These are phyloP conservation scores for Pantala flavescens DNA, from an alignment of 1,140 invertebrate species.

Conservation along the genomic window DNA sequence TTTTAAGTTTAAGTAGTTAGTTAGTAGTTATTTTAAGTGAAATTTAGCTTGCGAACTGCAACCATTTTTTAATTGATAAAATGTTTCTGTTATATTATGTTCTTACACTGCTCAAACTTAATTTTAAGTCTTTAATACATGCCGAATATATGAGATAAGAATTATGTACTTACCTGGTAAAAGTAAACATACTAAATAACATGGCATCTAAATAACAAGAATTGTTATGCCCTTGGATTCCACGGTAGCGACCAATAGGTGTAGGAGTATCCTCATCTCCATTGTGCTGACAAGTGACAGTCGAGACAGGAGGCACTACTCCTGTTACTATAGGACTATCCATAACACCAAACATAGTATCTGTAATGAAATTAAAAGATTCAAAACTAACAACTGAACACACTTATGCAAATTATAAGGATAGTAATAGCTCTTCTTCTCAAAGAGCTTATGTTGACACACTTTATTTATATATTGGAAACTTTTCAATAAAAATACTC, in stretches of 20 bases:
- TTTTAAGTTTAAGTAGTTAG: too few relatives aligned
- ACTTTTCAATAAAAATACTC: too few relatives aligned
- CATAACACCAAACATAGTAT: conserved; percentile 38
- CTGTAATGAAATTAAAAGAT: not conserved
- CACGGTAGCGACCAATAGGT: conserved; percentile 65
- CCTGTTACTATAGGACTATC: conserved; percentile 69
- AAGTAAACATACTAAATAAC: conserved; percentile 93
- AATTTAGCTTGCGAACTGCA: too few relatives aligned
- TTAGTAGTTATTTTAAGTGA: too few relatives aligned
- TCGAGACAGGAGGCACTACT: conserved; percentile 60
- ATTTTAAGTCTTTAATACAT: too few relatives aligned
- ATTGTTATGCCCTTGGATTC: conserved; percentile 96
- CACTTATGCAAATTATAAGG: conserved; percentile 23
- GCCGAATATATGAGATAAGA: too few relatives aligned
- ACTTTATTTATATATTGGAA: too few relatives aligned
- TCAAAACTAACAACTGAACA: conserved; percentile 23
- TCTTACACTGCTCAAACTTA: too few relatives aligned
- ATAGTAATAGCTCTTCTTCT: conserved; percentile 21
- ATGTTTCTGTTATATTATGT: too few relatives aligned
- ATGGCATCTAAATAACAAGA: conserved; percentile 96
- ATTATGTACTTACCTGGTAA: conserved; percentile 47
- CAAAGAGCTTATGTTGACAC: too few relatives aligned
- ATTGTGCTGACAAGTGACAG: conserved; percentile 23
- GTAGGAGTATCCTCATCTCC: conserved; percentile 47
- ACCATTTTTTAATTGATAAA: too few relatives aligned